These are phyloP conservation scores for Drosophila quadrilineata DNA, from an alignment of 1,140 invertebrate genomes.

Conservation along the genomic window DNA sequence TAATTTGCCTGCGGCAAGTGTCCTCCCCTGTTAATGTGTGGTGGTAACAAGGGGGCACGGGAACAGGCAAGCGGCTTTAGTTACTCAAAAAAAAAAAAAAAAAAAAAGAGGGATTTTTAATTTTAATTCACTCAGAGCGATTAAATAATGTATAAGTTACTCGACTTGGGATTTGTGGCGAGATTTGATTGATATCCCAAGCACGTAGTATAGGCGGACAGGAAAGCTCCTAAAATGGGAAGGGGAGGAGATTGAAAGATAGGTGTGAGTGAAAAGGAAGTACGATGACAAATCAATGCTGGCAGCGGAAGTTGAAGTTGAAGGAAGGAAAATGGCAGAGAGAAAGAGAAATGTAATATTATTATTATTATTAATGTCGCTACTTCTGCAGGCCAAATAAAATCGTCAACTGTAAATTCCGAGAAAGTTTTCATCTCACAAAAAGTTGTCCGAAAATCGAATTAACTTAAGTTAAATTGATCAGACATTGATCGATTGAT, in stretches of 20 bases:
- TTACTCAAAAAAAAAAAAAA: constrained; percentile 9
- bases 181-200: constrained; percentile 48
- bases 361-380: constrained; percentile 14
- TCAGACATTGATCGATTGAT: constrained; percentile 12
- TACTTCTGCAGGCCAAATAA: constrained; percentile 7
- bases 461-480: constrained; percentile 14
- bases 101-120: constrained; percentile 41
- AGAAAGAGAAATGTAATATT: constrained; percentile 21
- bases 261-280: not conserved
- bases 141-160: constrained; percentile 64
- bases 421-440: not conserved
- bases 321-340: not conserved
- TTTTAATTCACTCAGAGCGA: constrained; percentile 64
- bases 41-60: constrained; percentile 1
- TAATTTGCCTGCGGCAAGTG: constrained; percentile 59
- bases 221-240: not conserved
- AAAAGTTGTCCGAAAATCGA: not conserved
- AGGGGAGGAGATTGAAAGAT: constrained; percentile 1
- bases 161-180: constrained; percentile 31
- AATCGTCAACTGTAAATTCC: not conserved
- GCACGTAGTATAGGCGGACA: constrained; percentile 34
- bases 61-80: not conserved
- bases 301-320: constrained; percentile 7
- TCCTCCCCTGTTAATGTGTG: constrained; percentile 6
- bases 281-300: constrained; percentile 22